Base-by-base conservation (phyloP, 2,113 vertebrate genomes). In the Collichthys lucidus region DNA sequence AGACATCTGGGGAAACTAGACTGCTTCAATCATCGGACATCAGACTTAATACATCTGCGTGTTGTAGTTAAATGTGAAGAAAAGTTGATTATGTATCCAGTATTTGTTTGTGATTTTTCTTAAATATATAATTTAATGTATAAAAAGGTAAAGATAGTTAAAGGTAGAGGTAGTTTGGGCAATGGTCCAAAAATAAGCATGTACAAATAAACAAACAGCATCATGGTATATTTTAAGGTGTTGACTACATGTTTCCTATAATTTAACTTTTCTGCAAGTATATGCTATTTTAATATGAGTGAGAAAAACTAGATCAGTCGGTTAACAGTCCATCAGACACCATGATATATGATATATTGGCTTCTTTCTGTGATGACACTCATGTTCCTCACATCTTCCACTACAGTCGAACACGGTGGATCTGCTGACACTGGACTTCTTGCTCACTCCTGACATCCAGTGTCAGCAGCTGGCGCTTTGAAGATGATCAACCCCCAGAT, bases 401-500 rank as follows among this genome's bases (percentile, higher is more conserved):
- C 52, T 62, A 68, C 66, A 86, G 85, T 31, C 73, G 72, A 46
- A 67, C 47, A 31, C 73, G 2, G 63, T 61, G 81, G 75, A 61
- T 62, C 49, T 74, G 56, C 83, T 77, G 69, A 82, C 66, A 66
- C 59, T 26, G 64, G 56, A 73, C 31, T 82, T 68, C n/a, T 73
- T 42, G 50, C 68, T 88, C 83, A 20, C 50, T 68, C 64, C 79
- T 79, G 89, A 92, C 89, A 52, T 74, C 88, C 85, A 65, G 89
- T 84, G 92, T 75, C 86, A 62, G 67, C 74, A 20, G 53, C 42
- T 47, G 71, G 42, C 31, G 55, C 35, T 50, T 15, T 50, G 49
- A 92, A 87, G 80, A 95, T 94, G 92, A 89, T 92, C 81, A 94
- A 96, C 90, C 49, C 84, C 73, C 77, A 93, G 44, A 95, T 98